Evolutionary conservation across 2,113 vertebrate species (phyloP), one percentile per base, ranked within the genome.

Genomic region (Egretta garzetta): DNA sequence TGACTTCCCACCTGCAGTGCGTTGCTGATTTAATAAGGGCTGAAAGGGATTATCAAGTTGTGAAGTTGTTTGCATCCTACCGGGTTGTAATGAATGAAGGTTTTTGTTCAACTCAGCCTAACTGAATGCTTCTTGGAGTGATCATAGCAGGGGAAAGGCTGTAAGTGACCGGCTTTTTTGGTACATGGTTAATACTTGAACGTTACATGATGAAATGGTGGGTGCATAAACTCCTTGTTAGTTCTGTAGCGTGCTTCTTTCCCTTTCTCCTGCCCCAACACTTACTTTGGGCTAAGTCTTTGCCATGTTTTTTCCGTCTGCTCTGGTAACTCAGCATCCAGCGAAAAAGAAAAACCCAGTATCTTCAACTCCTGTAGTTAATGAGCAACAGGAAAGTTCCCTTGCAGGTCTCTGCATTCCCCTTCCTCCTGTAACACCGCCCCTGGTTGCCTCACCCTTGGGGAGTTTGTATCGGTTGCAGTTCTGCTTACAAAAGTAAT

Each of bases 21-120:
- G 8, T 68, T 72, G 95, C 89, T 97, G 98, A 97, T 97, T 98
- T 98, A 98, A 96, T 93, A 97, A 98, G 96, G 96, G 95, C 96
- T 97, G 97, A 97, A 97, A 93, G 93, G 96, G 98, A 98, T 98
- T 98, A 98, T 98, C 97, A 96, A 97, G 95, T 98, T 94, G 80
- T 94, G 97, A 98, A 97, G 87, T 90, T 86, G 55, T 97, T 90
- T 93, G 96, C 97, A 72, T 98, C 95, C 93, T 94, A 88, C 97
- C 28, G 87, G 68, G 87, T 73, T 86, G 84, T 96, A 88, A 93
- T 98, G 98, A 98, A 98, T 98, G 96, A 91, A 88, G 81, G 77
- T 15, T 96, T 98, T 96, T 98, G 97, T 97, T 98, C 93, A 0
- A 81, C 75, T 86, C 67, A 91, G 89, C 66, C 93, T 77, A 53